Evolutionary conservation across 2,888 invertebrate species (phyloP).

Genomic region (Caenorhabditis plicata): DNA sequence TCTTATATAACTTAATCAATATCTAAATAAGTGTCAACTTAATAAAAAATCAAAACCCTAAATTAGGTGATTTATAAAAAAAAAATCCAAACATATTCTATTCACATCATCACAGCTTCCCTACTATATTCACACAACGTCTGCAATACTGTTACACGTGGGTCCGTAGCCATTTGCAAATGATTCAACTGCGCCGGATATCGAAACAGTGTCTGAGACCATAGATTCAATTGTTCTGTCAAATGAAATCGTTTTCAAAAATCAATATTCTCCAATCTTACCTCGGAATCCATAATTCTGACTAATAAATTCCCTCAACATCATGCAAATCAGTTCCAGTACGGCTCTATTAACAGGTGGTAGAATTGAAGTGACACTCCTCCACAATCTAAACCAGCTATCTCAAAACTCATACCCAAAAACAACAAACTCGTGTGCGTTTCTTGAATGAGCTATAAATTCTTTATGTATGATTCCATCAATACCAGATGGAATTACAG

Average conservation of each 20-base stretch:
- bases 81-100: no score
- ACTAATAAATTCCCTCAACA: conserved; percentile 30
- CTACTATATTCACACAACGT: conserved; percentile 38
- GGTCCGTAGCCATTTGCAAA: conserved; percentile 9
- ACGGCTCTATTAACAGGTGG: conserved; percentile 18
- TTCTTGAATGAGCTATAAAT: conserved; percentile 14
- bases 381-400: conserved; percentile 32
- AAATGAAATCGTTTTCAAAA: neutral
- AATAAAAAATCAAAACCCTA: no score
- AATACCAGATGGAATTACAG: conserved; percentile 20
- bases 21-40: no score
- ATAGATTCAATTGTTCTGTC: conserved; percentile 41
- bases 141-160: conserved; percentile 22
- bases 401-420: no score
- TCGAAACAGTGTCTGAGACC: conserved; percentile 45
- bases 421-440: conserved; percentile 5
- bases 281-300: conserved; percentile 23
- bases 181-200: conserved; percentile 13
- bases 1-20: no score
- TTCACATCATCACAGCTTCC: no score
- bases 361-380: conserved; percentile 4
- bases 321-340: conserved; percentile 17
- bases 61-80: no score
- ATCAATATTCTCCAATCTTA: neutral
- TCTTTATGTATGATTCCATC: conserved; percentile 27